phyloP scores from a whole-genome alignment of 2,888 invertebrate species.

The Microctonus hyperodae region DNA sequence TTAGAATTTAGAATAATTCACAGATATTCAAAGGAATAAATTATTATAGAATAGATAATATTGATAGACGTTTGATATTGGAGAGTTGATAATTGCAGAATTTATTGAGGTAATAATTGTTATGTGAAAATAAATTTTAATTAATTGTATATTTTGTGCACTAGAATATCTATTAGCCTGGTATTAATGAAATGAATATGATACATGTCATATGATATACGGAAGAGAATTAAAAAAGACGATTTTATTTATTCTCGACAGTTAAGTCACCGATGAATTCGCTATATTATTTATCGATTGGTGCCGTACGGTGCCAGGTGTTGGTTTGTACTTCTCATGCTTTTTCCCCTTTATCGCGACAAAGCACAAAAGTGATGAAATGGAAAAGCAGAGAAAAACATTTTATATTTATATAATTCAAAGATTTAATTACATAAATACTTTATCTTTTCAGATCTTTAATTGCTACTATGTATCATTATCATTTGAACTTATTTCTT shows the following conservation, averaged over 20 bases:
- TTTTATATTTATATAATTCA: neutral
- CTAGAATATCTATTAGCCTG: no score
- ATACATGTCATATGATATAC: neutral
- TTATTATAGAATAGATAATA: no score
- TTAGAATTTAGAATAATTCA: neutral
- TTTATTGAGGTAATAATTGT: no score
- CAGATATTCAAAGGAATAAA: neutral
- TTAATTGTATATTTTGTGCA: no score
- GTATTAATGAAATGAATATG: no score
- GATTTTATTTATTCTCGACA: neutral
- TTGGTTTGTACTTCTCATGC: conserved; percentile 37
- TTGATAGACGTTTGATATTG: no score
- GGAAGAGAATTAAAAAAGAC: neutral
- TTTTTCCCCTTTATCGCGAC: conserved; percentile 24
- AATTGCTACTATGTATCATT: no score
- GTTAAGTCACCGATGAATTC: conserved; percentile 23
- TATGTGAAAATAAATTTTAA: no score
- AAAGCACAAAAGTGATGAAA: neutral
- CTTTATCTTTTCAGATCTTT: no score
- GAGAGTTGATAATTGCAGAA: no score
- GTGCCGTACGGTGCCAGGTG: conserved; percentile 61
- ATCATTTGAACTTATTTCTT: no score
- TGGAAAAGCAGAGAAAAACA: conserved; percentile 28
- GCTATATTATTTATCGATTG: conserved; percentile 56
- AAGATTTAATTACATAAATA: no score